Base-by-base conservation (phyloP, 2,888 invertebrate species). In the Caprella mutica region DNA sequence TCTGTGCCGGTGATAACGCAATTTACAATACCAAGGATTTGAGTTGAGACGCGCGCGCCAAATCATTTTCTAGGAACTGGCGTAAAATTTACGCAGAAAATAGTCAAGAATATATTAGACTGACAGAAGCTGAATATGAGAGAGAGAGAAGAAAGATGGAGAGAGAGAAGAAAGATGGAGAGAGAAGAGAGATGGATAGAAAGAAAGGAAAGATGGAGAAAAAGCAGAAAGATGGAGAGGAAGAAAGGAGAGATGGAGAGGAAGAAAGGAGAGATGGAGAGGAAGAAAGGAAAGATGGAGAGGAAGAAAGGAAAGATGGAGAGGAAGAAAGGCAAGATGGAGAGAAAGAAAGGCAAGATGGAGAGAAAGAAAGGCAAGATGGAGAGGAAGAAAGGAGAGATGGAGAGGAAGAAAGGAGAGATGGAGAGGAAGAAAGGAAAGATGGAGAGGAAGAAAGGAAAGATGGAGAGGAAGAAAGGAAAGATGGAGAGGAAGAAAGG, bases 141-240 rank as follows among this genome's bases (percentile, higher is more conserved):
- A 48, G 12, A 48, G 19, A 4, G 27, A 27, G n/a, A 44, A 43
- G 29, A 54, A 30, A 44, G 54, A 43, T 23, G 26, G 29, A 54
- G 40, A 38, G 52, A 52, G 38, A 40, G 27, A 40, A 21, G 5
- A 2, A 19, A 40, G 40, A n/a, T 24, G 26, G 26, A 38, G 26
- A 40, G 24, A 38, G 27, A 43, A 40, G 23, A 40, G 40, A 40
- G 40, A 24, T 17, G 26, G 27, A 40, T 23, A 52, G 26, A 40
- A 24, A 14, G 29, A 26, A 1, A 17, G 33, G 43, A 8, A 30
- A 5, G 33, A 6, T 21, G 33, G 23, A 12, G 33, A 19, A 12
- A n/a, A 17, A 27, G n/a, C 33, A 43, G 17, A 5, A 3, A 52
- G 38, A 52, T 1, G 23, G 39, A 52, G 1, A 35, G n/a, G 52